Evolutionary conservation across 2,113 vertebrate genomes (phyloP), one percentile per base, ranked within the genome.

Genomic region (Ranitomeya variabilis): DNA sequence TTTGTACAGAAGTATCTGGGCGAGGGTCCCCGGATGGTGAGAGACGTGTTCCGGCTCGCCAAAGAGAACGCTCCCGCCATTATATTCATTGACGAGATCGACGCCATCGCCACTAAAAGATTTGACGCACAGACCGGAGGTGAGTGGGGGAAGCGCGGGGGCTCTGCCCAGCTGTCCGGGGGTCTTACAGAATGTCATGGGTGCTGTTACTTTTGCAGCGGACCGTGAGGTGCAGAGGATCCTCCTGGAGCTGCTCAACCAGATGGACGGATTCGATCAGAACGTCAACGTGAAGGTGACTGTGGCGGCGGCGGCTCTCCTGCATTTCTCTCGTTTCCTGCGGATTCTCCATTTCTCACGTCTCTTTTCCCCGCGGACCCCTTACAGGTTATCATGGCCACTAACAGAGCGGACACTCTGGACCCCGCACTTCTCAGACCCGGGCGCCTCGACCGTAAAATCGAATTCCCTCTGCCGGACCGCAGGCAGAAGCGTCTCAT

Each of bases 1-100:
- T 99, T 99, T 23, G 98, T 99, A 11, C 98, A 99, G 96, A 99
- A 99, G 92, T 99, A 99, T 92, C 91, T 99, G 91, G 98, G 98
- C 0, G 97, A 99, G 89, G 98, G 98, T 0, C 97, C 98, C 0
- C 96, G 97, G 7, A 99, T 99, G 98, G 98, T 99, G 60, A 95
- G 98, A 0, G 97, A 99, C 0, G 98, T 99, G 74, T 99, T 99
- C 94, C 94, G 98, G 88, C 93, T 99, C 93, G 98, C 98, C n/a
- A 99, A 99, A 92, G 97, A 99, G 93, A 99, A 99, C 0, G 97
- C 98, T 0, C 98, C 98, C 0, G 98, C 98, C 91, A 99, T 99
- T 93, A 99, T 99, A 94, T 99, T 99, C 91, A 99, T 99, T 7
- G 98, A 99, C 0, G 97, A 99, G 93, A 99, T 99, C 0, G 98